Evolutionary conservation across 2,797 vertebrate species (phyloP), one percentile per base, ranked within the genome.

Genomic region (Hybognathus amarus): DNA sequence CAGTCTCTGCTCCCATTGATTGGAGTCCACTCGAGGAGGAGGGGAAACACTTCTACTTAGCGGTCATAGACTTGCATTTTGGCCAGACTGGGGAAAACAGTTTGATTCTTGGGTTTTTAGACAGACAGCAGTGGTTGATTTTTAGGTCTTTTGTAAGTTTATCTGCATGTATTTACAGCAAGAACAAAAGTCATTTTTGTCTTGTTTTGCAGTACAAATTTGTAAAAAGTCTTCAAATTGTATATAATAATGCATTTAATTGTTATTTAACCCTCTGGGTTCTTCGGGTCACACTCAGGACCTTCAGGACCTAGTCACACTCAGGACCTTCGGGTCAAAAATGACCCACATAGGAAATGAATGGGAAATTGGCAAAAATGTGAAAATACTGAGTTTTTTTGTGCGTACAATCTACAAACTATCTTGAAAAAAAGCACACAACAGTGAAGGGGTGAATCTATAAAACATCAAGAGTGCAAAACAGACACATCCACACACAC

Each of bases 1-100:
- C 90, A 90, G 85, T 92, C 90, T 88, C 85, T 89, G 90, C 86
- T 87, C 82, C 76, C 73, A 89, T 89, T 91, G 92, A 91, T 84
- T 90, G 82, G 87, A 87, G 86, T 89, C 86, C 85, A 85, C 80
- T 85, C 82, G 84, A 79, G 83, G 77, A 84, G 79, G 84, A 86
- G 79, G 74, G 42, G 45, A 73, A 47, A 79, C 54, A 86, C 81
- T 74, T 82, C 86, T 87, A 83, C 47, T 81, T 63, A 78, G 86
- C 67, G 82, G 86, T 91, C 88, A 92, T 91, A 91, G 91, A 84
- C 71, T 87, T 82, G 59, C 54, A 38, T 84, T 84, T 22, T 18
- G 81, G 67, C 79, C 78, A 86, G 52, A 79, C 64, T 85, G 71
- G 74, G 82, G 77, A 83, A 82, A 87, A 85, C 61, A 85, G 81